phyloP scores from a whole-genome alignment of 1,140 invertebrate genomes.

The Drosophila kurseongensis region DNA sequence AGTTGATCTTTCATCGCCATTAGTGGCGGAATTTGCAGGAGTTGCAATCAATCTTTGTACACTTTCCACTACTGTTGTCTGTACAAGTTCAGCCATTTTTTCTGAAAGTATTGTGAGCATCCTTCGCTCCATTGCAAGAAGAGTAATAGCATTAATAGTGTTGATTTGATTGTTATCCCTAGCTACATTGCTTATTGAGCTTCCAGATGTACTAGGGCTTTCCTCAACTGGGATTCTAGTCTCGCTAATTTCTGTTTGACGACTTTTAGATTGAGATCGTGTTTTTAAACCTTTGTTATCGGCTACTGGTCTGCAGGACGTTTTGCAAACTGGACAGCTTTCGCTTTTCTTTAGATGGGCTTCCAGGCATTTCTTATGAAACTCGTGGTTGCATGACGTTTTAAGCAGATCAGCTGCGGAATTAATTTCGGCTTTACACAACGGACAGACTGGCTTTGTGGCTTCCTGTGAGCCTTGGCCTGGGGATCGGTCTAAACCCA shows the following conservation, averaged over 20 bases:
- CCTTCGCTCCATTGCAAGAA: too few species aligned
- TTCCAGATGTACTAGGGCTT: neutral
- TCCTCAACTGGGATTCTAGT: neutral
- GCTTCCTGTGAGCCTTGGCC: neutral
- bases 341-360: neutral
- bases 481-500: slow-evolving; percentile 1
- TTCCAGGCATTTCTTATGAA: neutral
- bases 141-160: neutral
- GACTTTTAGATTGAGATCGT: neutral
- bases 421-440: neutral
- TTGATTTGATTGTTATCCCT: too few species aligned
- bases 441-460: neutral
- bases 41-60: too few species aligned
- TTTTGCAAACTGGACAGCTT: too few species aligned
- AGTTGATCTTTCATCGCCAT: too few species aligned
- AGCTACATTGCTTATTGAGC: too few species aligned
- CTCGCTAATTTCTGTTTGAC: neutral
- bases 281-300: neutral
- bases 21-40: too few species aligned
- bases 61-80: neutral
- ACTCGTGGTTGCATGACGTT: neutral
- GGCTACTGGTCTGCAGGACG: neutral
- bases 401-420: neutral
- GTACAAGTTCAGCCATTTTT: neutral
- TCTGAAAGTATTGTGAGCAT: neutral